These are phyloP conservation scores for Leucozona laternaria DNA, from an alignment of 2,888 invertebrate species.

Conservation along the genomic window DNA sequence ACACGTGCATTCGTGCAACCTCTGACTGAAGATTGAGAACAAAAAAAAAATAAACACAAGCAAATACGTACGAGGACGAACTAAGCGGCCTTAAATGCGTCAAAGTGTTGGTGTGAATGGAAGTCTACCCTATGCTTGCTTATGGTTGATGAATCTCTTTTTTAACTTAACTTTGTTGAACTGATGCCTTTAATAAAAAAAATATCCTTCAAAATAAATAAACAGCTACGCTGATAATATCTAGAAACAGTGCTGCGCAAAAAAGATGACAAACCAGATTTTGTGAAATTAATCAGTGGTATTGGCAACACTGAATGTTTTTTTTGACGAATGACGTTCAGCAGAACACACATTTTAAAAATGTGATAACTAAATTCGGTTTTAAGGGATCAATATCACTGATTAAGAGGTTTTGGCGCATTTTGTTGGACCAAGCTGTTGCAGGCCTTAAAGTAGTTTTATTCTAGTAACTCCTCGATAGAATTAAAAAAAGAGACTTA, in stretches of 20 bases:
- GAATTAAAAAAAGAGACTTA: background rate
- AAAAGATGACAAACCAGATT: background rate
- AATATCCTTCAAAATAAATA: conserved; percentile 49
- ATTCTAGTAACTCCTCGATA: no score
- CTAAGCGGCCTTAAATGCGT: conserved; percentile 45
- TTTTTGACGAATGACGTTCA: background rate
- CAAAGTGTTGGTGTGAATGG: conserved; percentile 53
- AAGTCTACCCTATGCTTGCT: conserved; percentile 39
- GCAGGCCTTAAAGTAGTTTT: no score
- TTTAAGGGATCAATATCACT: no score
- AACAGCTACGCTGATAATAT: conserved; percentile 21
- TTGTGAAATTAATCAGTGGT: background rate
- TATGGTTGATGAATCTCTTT: conserved; percentile 35
- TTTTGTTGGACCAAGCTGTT: no score
- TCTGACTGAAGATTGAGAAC: conserved; percentile 52
- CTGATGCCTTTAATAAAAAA: conserved; percentile 22
- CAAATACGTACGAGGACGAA: conserved; percentile 5
- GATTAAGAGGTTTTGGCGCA: no score
- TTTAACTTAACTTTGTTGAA: conserved; percentile 28
- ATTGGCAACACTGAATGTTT: background rate
- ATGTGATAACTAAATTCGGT: no score
- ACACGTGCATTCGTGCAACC: conserved; percentile 68
- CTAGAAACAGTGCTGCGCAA: background rate
- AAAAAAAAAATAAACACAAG: background rate
- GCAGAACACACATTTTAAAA: no score